Conservation (phyloP, 2,113 vertebrate genomes). For the Dipodomys merriami region DNA sequence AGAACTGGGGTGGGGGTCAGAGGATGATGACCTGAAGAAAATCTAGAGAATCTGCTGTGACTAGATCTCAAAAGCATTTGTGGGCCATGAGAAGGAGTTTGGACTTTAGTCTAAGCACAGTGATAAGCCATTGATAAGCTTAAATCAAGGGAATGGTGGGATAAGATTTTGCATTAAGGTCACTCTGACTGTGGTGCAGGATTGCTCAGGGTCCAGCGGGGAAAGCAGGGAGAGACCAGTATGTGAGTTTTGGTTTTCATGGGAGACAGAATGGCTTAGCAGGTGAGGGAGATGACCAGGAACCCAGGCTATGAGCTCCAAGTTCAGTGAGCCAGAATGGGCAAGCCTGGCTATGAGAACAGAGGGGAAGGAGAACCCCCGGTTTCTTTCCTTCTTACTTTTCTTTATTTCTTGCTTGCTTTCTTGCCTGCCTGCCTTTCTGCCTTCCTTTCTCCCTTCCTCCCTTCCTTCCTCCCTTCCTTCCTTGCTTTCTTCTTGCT, state of each 20-base stretch:
- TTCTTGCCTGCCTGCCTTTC: too few species aligned
- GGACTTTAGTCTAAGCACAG: constrained; percentile 62
- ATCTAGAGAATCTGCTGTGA: constrained; percentile 6
- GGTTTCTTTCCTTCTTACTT: too few species aligned
- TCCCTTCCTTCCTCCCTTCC: too few species aligned
- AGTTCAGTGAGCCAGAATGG: too few species aligned
- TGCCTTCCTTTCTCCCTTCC: too few species aligned
- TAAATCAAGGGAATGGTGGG: constrained; percentile 43
- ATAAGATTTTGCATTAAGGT: constrained; percentile 60
- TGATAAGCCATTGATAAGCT: constrained; percentile 75
- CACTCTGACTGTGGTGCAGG: constrained; percentile 1
- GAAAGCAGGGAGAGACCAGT: neutral
- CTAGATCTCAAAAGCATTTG: neutral
- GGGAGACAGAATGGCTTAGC: neutral
- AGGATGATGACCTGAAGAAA: neutral
- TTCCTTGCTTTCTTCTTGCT: too few species aligned
- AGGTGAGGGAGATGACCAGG: neutral
- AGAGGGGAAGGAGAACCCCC: too few species aligned
- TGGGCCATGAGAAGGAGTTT: constrained; percentile 55
- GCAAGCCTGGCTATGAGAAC: too few species aligned
- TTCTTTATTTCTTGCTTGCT: too few species aligned
- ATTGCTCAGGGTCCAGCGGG: neutral
- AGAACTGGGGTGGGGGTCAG: neutral
- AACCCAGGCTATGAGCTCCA: too few species aligned
- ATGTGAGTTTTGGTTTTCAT: neutral